These are phyloP conservation scores for Cyanoderma ruficeps DNA, from an alignment of 2,113 vertebrate genomes.

Conservation along the genomic window DNA sequence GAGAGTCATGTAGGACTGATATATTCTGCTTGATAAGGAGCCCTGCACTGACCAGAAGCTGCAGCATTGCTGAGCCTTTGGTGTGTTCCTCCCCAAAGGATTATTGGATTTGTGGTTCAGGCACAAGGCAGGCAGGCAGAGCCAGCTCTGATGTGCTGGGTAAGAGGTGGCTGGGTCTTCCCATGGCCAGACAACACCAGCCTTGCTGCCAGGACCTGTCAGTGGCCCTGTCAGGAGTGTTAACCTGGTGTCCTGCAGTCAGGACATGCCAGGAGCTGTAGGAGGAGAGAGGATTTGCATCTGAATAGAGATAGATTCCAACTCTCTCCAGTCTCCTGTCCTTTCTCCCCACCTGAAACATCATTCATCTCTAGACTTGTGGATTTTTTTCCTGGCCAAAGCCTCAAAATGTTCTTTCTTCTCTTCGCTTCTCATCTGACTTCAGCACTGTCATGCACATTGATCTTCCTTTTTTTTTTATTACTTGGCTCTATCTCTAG, in stretches of 20 bases:
- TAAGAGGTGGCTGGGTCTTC: not conserved
- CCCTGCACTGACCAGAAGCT: not conserved
- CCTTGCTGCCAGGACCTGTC: not conserved
- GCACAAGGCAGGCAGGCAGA: not conserved
- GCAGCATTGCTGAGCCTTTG: not conserved
- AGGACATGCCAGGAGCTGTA: not conserved
- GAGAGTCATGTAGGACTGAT: not conserved
- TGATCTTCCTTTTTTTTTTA: not conserved
- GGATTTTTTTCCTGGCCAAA: not conserved
- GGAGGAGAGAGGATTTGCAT: not conserved
- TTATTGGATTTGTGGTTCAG: not conserved
- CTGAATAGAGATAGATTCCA: not conserved
- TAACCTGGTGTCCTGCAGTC: not conserved
- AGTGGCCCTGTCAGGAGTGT: not conserved
- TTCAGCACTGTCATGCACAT: not conserved
- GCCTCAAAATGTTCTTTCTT: not conserved
- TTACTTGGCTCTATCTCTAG: not conserved
- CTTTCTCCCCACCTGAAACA: not conserved
- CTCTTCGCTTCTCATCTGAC: not conserved
- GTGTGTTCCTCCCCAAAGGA: not conserved
- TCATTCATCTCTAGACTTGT: not conserved
- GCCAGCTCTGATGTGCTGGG: not conserved
- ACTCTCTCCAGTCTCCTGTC: not conserved
- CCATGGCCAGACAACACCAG: accelerated
- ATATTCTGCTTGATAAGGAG: not conserved